phyloP scores from a whole-genome alignment of 2,797 vertebrate genomes.

The Micrastur ruficollis region DNA sequence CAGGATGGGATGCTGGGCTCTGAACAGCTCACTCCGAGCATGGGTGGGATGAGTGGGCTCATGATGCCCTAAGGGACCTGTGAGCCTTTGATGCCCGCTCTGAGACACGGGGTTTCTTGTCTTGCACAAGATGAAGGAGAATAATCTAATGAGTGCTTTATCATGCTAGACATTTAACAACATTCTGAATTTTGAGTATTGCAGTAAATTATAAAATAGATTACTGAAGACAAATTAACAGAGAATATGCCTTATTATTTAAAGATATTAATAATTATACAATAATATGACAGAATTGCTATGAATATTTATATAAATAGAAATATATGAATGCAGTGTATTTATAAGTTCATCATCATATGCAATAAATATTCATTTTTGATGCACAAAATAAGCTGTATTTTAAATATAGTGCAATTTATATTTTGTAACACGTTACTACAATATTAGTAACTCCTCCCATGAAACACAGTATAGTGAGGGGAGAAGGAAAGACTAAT shows the following conservation, averaged over 20 bases:
- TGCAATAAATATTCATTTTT: background rate
- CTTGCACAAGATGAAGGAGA: background rate
- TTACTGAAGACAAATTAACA: background rate
- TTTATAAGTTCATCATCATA: background rate
- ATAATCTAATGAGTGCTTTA: background rate
- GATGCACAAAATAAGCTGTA: background rate
- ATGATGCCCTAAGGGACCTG: accelerated
- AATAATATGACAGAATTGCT: background rate
- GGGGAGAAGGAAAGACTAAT: background rate
- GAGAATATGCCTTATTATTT: background rate
- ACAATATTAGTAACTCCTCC: background rate
- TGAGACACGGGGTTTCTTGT: background rate
- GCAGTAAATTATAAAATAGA: background rate
- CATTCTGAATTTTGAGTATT: background rate
- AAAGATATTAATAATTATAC: background rate
- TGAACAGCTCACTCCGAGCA: accelerated
- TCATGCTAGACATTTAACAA: background rate
- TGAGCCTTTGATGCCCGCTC: background rate
- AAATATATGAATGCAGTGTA: background rate
- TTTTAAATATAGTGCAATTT: background rate
- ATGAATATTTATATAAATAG: background rate
- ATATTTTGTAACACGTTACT: background rate
- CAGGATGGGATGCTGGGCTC: background rate
- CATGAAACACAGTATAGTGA: background rate
- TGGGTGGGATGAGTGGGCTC: background rate